Percentiles rank a stretch among this genome's conserved stretches.
Evolutionary conservation across 2,888 invertebrate genomes (phyloP).

Genomic region (Cinara cedri): DNA sequence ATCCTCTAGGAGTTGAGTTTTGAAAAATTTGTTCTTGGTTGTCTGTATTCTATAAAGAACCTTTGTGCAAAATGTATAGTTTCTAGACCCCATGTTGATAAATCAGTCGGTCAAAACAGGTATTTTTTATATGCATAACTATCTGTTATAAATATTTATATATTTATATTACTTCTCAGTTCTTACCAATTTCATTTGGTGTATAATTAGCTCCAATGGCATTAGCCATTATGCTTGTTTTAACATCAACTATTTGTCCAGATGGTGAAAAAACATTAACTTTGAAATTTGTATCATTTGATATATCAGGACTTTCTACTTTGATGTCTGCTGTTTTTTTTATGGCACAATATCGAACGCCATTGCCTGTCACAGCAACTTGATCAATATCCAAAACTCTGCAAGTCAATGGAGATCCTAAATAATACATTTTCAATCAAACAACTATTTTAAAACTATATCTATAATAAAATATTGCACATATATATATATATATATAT

Average conservation of each 20-base stretch:
- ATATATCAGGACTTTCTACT: constrained; percentile 65
- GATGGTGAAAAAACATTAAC: constrained; percentile 60
- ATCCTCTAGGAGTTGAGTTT: too few species aligned
- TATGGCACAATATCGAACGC: constrained; percentile 74
- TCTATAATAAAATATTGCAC: constrained; percentile 13
- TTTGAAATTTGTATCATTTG: constrained; percentile 60
- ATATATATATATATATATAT: constrained; percentile 22
- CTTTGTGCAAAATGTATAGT: too few species aligned
- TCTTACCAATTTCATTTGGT: constrained; percentile 66
- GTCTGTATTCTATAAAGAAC: too few species aligned
- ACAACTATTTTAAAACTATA: neutral
- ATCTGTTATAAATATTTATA: too few species aligned
- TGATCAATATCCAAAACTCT: constrained; percentile 75
- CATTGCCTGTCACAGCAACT: constrained; percentile 71
- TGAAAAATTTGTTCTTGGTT: too few species aligned
- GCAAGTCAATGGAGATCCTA: constrained; percentile 94
- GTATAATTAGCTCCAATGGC: constrained; percentile 70
- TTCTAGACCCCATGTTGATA: too few species aligned
- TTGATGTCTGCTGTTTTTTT: constrained; percentile 70
- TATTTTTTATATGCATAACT: too few species aligned
- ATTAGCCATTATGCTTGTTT: constrained; percentile 66
- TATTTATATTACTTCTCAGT: neutral
- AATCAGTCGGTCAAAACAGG: too few species aligned
- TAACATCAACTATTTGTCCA: constrained; percentile 70
- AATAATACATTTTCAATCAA: constrained; percentile 57